These are phyloP conservation scores for Tachysurus fulvidraco DNA, from an alignment of 2,113 vertebrate genomes.

Conservation along the genomic window DNA sequence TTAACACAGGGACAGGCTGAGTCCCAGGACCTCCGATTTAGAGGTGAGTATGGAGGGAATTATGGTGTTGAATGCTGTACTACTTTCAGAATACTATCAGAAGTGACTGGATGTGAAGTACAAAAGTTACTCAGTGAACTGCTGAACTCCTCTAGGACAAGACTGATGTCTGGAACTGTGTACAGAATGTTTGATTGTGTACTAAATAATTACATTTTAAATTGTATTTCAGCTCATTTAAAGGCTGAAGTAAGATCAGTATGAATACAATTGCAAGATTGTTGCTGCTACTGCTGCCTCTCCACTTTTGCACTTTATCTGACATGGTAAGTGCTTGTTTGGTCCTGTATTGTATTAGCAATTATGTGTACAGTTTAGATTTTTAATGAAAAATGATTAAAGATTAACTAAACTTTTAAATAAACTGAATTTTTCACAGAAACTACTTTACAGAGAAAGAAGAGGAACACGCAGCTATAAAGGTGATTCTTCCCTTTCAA, in stretches of 20 bases:
- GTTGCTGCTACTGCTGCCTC: constrained; percentile 26
- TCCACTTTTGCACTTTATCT: constrained; percentile 1
- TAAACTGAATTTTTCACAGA: constrained; percentile 18
- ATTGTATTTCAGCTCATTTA: constrained; percentile 16
- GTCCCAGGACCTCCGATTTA: too few species aligned
- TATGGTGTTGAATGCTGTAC: too few species aligned
- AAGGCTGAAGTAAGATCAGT: neutral
- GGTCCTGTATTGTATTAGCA: neutral
- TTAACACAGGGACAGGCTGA: too few species aligned
- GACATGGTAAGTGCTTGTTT: constrained; percentile 34
- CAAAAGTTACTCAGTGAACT: neutral
- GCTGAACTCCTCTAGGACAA: neutral
- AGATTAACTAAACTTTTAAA: neutral
- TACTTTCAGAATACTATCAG: neutral
- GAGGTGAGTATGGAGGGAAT: too few species aligned
- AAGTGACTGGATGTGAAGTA: neutral
- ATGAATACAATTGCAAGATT: constrained; percentile 30
- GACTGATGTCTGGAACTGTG: neutral
- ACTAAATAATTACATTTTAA: neutral
- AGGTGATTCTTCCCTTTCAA: constrained; percentile 29
- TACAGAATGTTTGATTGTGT: neutral
- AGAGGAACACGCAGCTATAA: constrained; percentile 31
- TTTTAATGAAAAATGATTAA: neutral
- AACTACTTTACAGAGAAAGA: constrained; percentile 22
- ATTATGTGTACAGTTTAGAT: neutral